Percentiles rank a stretch among this genome's conserved stretches.
phyloP scores from a whole-genome alignment of 2,888 invertebrate species.

The Archips crataeganus region DNA sequence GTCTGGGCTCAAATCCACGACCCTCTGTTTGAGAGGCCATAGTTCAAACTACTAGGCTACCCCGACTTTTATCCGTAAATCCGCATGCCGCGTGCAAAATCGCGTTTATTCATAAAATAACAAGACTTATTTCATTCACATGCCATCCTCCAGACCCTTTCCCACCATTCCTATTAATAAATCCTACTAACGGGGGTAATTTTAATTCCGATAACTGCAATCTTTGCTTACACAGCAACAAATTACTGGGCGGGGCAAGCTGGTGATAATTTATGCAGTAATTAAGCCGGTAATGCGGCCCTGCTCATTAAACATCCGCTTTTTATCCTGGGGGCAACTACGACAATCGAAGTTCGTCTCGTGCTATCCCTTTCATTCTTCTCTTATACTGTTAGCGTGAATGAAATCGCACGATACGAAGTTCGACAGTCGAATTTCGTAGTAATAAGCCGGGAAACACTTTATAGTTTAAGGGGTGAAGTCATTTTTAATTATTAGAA shows the following conservation, averaged over 20 bases:
- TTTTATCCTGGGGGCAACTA: neutral
- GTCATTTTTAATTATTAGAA: neutral
- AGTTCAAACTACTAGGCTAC: no score
- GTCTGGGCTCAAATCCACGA: no score
- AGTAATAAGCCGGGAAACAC: conserved; percentile 9
- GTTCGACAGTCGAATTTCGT: no score
- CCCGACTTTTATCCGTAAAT: no score
- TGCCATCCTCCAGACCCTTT: neutral
- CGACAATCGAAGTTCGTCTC: no score
- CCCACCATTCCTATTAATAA: conserved; percentile 6
- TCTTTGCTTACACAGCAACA: conserved; percentile 14
- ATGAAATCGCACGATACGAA: no score
- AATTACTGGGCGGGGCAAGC: conserved; percentile 10
- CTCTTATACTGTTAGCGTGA: no score
- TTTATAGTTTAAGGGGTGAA: conserved; percentile 22
- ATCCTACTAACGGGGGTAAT: conserved; percentile 7
- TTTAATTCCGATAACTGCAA: conserved; percentile 22
- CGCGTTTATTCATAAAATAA: neutral
- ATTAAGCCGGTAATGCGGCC: conserved; percentile 33
- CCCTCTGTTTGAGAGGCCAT: no score
- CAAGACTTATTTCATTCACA: neutral
- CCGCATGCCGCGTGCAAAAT: neutral
- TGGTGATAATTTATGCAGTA: conserved; percentile 28
- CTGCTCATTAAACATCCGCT: conserved; percentile 34
- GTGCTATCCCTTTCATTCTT: no score